These are phyloP conservation scores for Lethocerus indicus DNA, from an alignment of 1,140 invertebrate species.

Conservation along the genomic window DNA sequence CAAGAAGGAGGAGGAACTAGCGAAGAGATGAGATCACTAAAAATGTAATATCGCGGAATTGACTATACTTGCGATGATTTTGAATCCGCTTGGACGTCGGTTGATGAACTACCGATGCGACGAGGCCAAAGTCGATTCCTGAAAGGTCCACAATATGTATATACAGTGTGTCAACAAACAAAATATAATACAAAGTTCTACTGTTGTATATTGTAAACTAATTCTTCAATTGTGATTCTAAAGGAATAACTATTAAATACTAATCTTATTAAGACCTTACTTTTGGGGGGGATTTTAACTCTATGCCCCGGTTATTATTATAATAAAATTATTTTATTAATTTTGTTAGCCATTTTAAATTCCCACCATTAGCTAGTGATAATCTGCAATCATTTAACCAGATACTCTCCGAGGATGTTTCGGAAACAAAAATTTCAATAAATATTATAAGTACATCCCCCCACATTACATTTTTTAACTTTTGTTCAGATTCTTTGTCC, in stretches of 20 bases:
- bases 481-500: too few relatives aligned
- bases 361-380: too few relatives aligned
- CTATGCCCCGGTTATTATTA: not conserved
- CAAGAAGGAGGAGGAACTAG: conserved; percentile 13
- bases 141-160: conserved; percentile 7
- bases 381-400: too few relatives aligned
- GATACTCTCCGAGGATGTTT: too few relatives aligned
- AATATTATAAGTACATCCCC: too few relatives aligned
- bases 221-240: not conserved
- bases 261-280: not conserved
- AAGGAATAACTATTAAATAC: not conserved
- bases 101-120: conserved; percentile 14
- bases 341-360: too few relatives aligned
- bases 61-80: conserved; percentile 18
- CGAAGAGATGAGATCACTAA: conserved; percentile 11
- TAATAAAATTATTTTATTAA: too few relatives aligned
- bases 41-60: conserved; percentile 1
- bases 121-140: conserved; percentile 12
- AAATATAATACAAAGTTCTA: not conserved
- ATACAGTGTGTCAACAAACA: not conserved
- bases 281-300: not conserved
- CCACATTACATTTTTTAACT: too few relatives aligned
- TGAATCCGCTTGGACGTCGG: conserved; percentile 13
- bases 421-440: too few relatives aligned
- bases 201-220: not conserved